Evolutionary conservation across 2,888 invertebrate species (phyloP), one percentile per base, ranked within the genome.

Genomic region (Incurvaria masculella): DNA sequence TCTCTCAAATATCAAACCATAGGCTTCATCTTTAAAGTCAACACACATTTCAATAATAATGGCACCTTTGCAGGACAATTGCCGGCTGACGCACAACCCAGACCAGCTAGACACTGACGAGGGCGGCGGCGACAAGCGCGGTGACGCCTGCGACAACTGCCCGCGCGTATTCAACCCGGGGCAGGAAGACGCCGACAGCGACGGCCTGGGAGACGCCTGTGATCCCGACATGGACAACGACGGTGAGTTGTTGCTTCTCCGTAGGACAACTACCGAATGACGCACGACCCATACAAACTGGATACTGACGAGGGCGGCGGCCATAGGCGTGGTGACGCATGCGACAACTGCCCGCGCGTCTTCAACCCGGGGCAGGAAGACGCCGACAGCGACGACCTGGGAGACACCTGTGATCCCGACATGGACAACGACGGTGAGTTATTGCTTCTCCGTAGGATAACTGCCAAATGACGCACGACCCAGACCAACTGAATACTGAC

Each of bases 211-310:
- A 40, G 94, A 91, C 65, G 88, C 87, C 21, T 97, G 97, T 60
- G 97, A 97, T 62, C 83, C 70, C 1, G 97, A 97, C 61, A 93
- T 94, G 50, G 97, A 97, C 62, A 86, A 95, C 61, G 97, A 97
- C 65, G 87, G 91, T 62, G 26, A 27, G 4, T 21, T 27, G 10
- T 33, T 1, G 23, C 40, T 10, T 42, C 20, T 20, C 20, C 42
- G 6, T 54, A 86, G 81, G 95, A 95, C 62, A 95, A 95, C 66
- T 96, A 95, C 61, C 92, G 90, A 0, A 71, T 91, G 21, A 82
- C 82, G 1, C 79, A 86, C 10, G 95, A 96, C 69, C 87, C 89
- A 0, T 88, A 91, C 57, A 95, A 95, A 66, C 66, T 80, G 47
- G 94, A 96, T 61, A 80, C 85, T 0, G 95, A 96, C 60, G 87